These are phyloP conservation scores for Drosophila subsilvestris DNA, from an alignment of 2,888 invertebrate genomes.

Conservation along the genomic window DNA sequence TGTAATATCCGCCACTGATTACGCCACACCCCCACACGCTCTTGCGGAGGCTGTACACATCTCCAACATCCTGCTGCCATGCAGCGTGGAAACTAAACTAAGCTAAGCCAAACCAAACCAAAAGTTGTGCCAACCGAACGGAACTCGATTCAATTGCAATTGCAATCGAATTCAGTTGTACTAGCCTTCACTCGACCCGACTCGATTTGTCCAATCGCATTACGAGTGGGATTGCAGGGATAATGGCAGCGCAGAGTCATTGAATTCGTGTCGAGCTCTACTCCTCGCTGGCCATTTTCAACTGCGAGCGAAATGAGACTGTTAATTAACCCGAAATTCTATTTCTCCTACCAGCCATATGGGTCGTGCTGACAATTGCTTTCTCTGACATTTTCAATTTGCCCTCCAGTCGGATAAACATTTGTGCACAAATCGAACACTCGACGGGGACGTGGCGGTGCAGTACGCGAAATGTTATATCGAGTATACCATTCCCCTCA, in stretches of 20 bases:
- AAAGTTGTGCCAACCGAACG: slow-evolving; percentile 9
- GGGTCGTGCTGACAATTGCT: slow-evolving; percentile 15
- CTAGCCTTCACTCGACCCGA: background rate
- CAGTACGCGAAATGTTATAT: slow-evolving; percentile 10
- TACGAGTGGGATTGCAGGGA: slow-evolving; percentile 2
- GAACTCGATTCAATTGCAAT: slow-evolving; percentile 1
- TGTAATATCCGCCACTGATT: slow-evolving; percentile 56
- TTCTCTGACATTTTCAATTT: slow-evolving; percentile 43
- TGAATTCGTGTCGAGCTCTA: slow-evolving; percentile 17
- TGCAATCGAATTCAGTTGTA: background rate
- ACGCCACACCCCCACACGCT: slow-evolving; percentile 8
- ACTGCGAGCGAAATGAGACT: slow-evolving; percentile 10
- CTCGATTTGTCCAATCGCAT: slow-evolving; percentile 21
- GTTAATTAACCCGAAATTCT: slow-evolving; percentile 28
- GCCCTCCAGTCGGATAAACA: slow-evolving; percentile 17
- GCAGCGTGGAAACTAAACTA: background rate
- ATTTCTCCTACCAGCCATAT: slow-evolving; percentile 19
- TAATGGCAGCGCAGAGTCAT: slow-evolving; percentile 34
- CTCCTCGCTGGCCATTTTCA: slow-evolving; percentile 6
- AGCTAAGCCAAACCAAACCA: background rate
- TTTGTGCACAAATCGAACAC: slow-evolving; percentile 41
- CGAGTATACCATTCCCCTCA: background rate
- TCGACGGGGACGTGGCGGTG: slow-evolving; percentile 10
- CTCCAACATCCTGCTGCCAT: slow-evolving; percentile 1
- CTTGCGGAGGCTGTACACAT: slow-evolving; percentile 8